Base-by-base conservation (phyloP, 2,113 vertebrate species). In the Eudorcas thomsonii region DNA sequence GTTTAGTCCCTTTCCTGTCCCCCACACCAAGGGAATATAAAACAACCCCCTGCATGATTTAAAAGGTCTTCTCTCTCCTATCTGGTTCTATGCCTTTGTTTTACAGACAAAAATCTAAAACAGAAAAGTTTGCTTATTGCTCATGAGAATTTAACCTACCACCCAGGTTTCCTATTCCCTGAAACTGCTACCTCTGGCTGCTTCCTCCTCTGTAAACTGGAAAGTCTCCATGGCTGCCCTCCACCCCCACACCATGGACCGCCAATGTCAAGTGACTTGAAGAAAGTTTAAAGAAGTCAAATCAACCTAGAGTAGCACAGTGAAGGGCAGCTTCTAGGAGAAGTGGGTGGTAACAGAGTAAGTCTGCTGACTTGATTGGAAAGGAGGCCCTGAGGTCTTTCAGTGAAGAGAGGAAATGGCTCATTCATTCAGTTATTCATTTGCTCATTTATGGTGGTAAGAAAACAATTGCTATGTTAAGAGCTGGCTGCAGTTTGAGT, bases 351-450 rank as follows among this genome's bases (percentile, higher is more conserved):
- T 62, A 83, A 62, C 84, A 50, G 87, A 71, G 43, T 59, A 39
- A 87, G 45, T 60, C 57, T 67, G 71, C 23, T 60, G 78, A 92
- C 86, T 93, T 88, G 54, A 94, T 90, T 96, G n/a, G 30, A 90
- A 92, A 97, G 74, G n/a, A 96, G 33, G 36, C 74, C 92, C 74
- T 36, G 48, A 77, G 91, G 39, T 88, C 64, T 96, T 96, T 89
- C 59, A 54, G n/a, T 28, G 71, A 64, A 21, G 55, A 94, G 81
- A 55, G 67, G 84, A 67, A 43, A 81, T 43, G n/a, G 77, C 77
- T 85, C 30, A 60, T 89, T 94, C 80, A 91, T 91, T 97, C 55
- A 95, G 91, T 98, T 96, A 98, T 93, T 97, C 90, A 96, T 97
- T 96, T 96, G 74, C 74, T 97, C 94, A 95, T 80, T 97, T 86